Percentiles rank a stretch among this genome's conserved stretches.
phyloP scores from a whole-genome alignment of 2,797 vertebrate genomes.

The Spatula clypeata region DNA sequence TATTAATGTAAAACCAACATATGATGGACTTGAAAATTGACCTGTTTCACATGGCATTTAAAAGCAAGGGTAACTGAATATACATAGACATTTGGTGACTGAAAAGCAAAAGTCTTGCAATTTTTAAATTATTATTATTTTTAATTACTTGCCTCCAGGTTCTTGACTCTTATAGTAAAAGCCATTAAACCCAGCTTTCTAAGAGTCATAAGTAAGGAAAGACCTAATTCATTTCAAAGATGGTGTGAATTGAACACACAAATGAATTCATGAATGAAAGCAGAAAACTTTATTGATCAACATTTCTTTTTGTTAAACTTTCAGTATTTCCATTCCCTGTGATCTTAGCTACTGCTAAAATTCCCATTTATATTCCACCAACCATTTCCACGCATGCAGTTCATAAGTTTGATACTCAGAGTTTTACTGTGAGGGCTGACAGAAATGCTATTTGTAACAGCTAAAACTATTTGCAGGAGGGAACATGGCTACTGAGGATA shows the following conservation, averaged over 20 bases:
- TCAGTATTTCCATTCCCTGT: neutral
- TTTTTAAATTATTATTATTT: neutral
- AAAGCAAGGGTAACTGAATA: neutral
- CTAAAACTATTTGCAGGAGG: neutral
- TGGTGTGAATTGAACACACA: neutral
- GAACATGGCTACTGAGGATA: too few species aligned
- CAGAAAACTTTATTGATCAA: neutral
- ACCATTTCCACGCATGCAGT: neutral
- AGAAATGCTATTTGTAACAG: neutral
- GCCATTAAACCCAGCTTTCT: neutral
- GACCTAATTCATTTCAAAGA: neutral
- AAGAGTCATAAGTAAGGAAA: neutral
- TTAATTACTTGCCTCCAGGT: neutral
- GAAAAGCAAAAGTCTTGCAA: neutral
- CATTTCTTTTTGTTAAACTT: neutral
- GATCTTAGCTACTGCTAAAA: neutral
- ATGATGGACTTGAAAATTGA: neutral
- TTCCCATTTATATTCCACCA: neutral
- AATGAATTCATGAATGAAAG: neutral
- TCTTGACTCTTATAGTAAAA: neutral
- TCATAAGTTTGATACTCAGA: neutral
- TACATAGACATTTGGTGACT: neutral
- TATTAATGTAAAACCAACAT: conserved; percentile 47
- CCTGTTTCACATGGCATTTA: neutral
- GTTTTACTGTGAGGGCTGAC: neutral